Conservation (phyloP, 1,140 invertebrate genomes). For the Cylas formicarius region DNA sequence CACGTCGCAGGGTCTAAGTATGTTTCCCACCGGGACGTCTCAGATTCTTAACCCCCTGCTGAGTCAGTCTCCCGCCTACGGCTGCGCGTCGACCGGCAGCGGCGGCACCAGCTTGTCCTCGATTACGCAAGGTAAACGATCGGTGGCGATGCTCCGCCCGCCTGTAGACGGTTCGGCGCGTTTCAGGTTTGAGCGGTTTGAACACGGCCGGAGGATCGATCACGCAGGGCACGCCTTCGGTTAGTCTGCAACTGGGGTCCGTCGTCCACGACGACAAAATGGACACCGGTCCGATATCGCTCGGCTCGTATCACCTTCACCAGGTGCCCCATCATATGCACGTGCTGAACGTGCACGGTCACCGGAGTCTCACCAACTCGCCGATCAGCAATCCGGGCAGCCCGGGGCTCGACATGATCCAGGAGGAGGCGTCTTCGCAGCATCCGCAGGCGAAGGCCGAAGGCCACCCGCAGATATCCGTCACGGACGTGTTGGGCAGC, state of each 20-base stretch:
- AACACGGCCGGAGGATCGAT: slow-evolving; percentile 63
- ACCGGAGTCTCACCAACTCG: slow-evolving; percentile 51
- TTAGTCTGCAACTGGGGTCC: slow-evolving; percentile 42
- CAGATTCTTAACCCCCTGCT: slow-evolving; percentile 29
- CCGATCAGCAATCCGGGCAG: slow-evolving; percentile 55
- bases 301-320: slow-evolving; percentile 7
- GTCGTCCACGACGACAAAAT: slow-evolving; percentile 30
- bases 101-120: slow-evolving; percentile 35
- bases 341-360: slow-evolving; percentile 45
- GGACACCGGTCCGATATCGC: slow-evolving; percentile 21
- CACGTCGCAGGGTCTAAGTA: slow-evolving; percentile 31
- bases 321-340: slow-evolving; percentile 30
- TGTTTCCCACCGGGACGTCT: slow-evolving; percentile 32
- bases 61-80: slow-evolving; percentile 37
- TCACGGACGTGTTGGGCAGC: slow-evolving; percentile 80
- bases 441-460: slow-evolving; percentile 27
- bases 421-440: slow-evolving; percentile 58
- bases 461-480: slow-evolving; percentile 76
- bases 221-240: slow-evolving; percentile 59
- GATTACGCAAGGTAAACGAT: slow-evolving; percentile 39
- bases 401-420: slow-evolving; percentile 76
- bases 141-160: background rate
- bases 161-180: background rate
- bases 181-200: slow-evolving; percentile 50
- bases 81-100: slow-evolving; percentile 31